Conservation (phyloP, 2,888 invertebrate species). For the Ennomos quercinarius region DNA sequence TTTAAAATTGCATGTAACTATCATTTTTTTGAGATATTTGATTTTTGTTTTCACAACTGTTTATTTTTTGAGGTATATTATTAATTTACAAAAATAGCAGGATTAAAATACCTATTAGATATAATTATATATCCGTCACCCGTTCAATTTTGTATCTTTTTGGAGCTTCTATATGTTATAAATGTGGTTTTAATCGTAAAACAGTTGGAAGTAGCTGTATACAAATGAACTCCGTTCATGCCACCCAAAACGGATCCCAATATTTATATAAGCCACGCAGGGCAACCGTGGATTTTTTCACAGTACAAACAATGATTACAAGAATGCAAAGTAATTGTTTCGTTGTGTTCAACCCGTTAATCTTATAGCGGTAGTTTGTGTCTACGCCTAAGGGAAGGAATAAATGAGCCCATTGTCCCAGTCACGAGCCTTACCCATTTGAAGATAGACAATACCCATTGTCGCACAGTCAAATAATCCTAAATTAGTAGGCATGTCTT, state of each 20-base stretch:
- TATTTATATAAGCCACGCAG: conserved; percentile 19
- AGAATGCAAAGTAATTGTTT: conserved; percentile 65
- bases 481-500: conserved; percentile 73
- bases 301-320: conserved; percentile 45
- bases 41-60: too few relatives aligned
- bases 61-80: too few relatives aligned
- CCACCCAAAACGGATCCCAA: conserved; percentile 19
- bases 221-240: conserved; percentile 15
- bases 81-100: too few relatives aligned
- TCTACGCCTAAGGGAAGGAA: conserved; percentile 74
- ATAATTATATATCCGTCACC: conserved; percentile 67
- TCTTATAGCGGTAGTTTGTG: conserved; percentile 66
- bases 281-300: conserved; percentile 22
- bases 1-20: too few relatives aligned
- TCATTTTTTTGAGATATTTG: too few relatives aligned
- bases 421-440: conserved; percentile 69
- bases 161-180: too few relatives aligned
- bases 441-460: conserved; percentile 78
- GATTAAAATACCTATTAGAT: too few relatives aligned
- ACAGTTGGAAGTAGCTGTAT: conserved; percentile 6
- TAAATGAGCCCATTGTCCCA: conserved; percentile 77
- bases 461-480: conserved; percentile 72
- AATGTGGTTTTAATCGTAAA: conserved; percentile 15
- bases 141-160: conserved; percentile 57
- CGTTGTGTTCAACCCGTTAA: conserved; percentile 68